These are phyloP conservation scores for Bhutanitis thaidina DNA, from an alignment of 2,888 invertebrate species.

Conservation along the genomic window DNA sequence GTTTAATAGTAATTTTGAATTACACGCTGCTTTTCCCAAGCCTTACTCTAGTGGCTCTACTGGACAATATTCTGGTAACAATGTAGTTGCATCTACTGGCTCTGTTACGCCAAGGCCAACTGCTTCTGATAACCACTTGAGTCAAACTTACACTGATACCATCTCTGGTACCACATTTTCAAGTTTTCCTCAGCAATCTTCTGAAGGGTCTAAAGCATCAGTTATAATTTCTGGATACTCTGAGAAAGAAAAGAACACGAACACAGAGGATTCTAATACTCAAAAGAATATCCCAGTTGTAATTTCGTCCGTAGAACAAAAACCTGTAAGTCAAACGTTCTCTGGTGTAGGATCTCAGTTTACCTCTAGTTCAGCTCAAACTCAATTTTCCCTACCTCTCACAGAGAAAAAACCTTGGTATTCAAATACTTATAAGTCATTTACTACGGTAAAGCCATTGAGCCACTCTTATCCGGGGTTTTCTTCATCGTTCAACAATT, in stretches of 20 bases:
- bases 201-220: too few relatives aligned
- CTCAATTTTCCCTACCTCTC: not conserved
- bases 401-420: constrained; percentile 7
- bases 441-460: constrained; percentile 15
- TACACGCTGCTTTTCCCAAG: too few relatives aligned
- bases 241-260: too few relatives aligned
- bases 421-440: constrained; percentile 14
- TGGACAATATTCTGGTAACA: not conserved
- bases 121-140: not conserved
- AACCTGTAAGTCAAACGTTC: not conserved
- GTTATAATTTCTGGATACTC: too few relatives aligned
- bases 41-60: not conserved
- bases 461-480: constrained; percentile 12
- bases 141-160: not conserved
- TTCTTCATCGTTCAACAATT: constrained; percentile 1
- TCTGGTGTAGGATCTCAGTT: not conserved
- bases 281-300: not conserved
- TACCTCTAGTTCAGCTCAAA: not conserved
- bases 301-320: not conserved
- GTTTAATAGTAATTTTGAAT: not conserved
- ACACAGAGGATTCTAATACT: too few relatives aligned
- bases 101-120: not conserved
- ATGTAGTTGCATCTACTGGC: not conserved
- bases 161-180: not conserved
- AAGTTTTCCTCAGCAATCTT: not conserved